Percentiles rank a stretch among this genome's conserved stretches.
Evolutionary conservation across 2,113 vertebrate genomes (phyloP).

Genomic region (Atrichornis clamosus): DNA sequence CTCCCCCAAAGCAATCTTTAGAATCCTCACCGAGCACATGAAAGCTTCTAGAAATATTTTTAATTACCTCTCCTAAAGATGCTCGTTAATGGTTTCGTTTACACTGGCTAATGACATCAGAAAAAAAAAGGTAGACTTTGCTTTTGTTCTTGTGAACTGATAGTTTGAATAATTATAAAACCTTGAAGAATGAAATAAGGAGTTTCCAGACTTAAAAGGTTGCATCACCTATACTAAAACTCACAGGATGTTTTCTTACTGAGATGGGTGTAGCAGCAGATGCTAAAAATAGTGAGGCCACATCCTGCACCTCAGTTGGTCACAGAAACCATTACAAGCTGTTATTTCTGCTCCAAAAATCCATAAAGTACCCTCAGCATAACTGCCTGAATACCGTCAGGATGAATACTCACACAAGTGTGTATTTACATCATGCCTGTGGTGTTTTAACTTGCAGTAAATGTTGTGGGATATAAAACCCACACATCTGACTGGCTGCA

Average conservation of each 20-base stretch:
- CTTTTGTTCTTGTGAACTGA: not conserved
- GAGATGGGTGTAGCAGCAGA: not conserved
- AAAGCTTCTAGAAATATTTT: not conserved
- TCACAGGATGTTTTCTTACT: conserved; percentile 16
- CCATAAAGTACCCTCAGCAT: not conserved
- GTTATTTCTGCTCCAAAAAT: not conserved
- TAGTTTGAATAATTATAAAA: not conserved
- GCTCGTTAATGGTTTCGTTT: not conserved
- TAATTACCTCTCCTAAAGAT: not conserved
- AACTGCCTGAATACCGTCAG: not conserved
- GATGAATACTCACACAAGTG: not conserved
- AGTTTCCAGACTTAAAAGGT: not conserved
- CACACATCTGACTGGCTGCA: not conserved
- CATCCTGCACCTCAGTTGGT: not conserved
- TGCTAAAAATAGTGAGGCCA: conserved; percentile 20
- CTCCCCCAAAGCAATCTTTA: not conserved
- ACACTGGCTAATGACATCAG: not conserved
- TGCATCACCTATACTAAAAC: not conserved
- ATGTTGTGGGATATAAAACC: not conserved
- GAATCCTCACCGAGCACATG: not conserved
- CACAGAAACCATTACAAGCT: not conserved
- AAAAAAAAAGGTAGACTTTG: not conserved
- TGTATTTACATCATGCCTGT: not conserved
- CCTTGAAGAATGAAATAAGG: not conserved
- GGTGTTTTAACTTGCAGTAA: not conserved